These are phyloP conservation scores for Zaprionus taronus DNA, from an alignment of 1,140 invertebrate species.

Conservation along the genomic window DNA sequence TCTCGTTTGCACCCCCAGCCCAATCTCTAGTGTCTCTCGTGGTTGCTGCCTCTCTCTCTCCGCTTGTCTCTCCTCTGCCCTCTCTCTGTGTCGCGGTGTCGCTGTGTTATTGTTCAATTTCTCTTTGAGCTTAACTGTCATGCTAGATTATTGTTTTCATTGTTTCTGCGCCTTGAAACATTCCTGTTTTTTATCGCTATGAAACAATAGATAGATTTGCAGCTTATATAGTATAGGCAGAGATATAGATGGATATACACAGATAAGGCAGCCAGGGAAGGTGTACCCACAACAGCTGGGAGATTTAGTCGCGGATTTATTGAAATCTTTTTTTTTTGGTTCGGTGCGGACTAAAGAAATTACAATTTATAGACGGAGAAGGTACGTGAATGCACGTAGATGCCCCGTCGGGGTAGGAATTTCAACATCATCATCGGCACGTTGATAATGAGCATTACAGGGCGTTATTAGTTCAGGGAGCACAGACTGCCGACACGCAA, in stretches of 20 bases:
- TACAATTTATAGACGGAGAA: slow-evolving; percentile 26
- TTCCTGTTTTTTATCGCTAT: slow-evolving; percentile 51
- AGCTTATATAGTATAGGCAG: slow-evolving; percentile 1
- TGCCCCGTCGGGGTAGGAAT: not conserved
- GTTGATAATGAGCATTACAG: slow-evolving; percentile 28
- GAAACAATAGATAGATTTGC: slow-evolving; percentile 67
- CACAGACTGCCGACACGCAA: slow-evolving; percentile 50
- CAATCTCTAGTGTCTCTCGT: slow-evolving; percentile 27
- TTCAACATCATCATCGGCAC: slow-evolving; percentile 33
- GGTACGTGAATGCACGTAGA: slow-evolving; percentile 18
- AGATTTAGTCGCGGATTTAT: not conserved
- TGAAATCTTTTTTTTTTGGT: slow-evolving; percentile 27
- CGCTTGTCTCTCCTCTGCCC: not conserved
- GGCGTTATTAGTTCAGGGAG: slow-evolving; percentile 47
- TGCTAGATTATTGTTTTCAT: slow-evolving; percentile 44
- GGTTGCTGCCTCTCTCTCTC: slow-evolving; percentile 25
- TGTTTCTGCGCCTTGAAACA: slow-evolving; percentile 3
- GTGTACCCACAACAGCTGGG: not conserved
- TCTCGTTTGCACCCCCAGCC: not conserved
- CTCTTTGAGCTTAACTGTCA: slow-evolving; percentile 70
- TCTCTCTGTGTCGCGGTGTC: not conserved
- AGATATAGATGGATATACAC: not conserved
- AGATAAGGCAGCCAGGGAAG: too few species aligned
- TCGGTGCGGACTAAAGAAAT: not conserved
- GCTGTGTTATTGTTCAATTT: slow-evolving; percentile 47